Conservation (phyloP, 2,888 invertebrate species). For the Melieria picta region DNA sequence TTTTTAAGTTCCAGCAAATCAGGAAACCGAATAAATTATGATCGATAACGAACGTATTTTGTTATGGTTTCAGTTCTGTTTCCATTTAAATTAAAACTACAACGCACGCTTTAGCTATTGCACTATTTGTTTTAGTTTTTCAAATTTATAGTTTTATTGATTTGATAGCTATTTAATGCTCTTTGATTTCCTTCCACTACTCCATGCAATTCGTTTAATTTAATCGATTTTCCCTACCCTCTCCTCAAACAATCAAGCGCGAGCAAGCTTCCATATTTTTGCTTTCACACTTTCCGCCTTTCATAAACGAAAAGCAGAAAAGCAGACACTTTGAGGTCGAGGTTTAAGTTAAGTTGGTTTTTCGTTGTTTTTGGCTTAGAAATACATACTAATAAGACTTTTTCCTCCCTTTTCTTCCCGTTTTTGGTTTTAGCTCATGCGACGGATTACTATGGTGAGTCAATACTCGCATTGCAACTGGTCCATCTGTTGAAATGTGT, state of each 20-base stretch:
- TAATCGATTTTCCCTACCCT: too few relatives aligned
- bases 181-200: too few relatives aligned
- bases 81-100: background rate
- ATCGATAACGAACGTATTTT: background rate
- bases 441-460: constrained; percentile 99
- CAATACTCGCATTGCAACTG: constrained; percentile 47
- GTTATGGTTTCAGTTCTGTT: too few relatives aligned
- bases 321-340: too few relatives aligned
- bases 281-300: background rate
- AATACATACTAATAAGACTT: constrained; percentile 41
- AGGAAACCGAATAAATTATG: background rate
- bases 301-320: background rate
- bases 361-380: too few relatives aligned
- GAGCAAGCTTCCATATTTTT: too few relatives aligned
- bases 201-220: too few relatives aligned
- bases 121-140: background rate
- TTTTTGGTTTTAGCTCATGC: constrained; percentile 81
- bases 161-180: background rate
- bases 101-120: background rate
- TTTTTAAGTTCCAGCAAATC: constrained; percentile 30
- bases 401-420: constrained; percentile 53
- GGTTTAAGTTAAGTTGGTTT: too few relatives aligned
- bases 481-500: constrained; percentile 7
- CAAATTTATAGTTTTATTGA: background rate
- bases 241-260: too few relatives aligned